Percentiles rank a stretch among this genome's conserved stretches.
phyloP scores from a whole-genome alignment of 37 sponge, comb jelly and placozoan species.

The Beroe forskalii region DNA sequence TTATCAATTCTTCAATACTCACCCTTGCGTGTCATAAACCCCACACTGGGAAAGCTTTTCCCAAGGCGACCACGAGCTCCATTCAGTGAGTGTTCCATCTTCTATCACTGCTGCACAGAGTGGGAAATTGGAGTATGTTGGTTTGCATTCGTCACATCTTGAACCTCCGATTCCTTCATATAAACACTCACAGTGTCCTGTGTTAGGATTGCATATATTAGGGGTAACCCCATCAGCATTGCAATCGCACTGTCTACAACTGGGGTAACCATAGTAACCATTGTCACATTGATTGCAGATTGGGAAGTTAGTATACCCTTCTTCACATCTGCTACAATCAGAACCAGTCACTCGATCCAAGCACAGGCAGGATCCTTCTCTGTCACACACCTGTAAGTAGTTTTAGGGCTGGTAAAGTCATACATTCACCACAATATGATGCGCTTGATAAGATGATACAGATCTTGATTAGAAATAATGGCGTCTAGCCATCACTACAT shows the following conservation, averaged over 20 bases:
- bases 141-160: not conserved
- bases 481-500: no score
- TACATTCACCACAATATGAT: no score
- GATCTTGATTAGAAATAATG: no score
- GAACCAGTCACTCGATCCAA: not conserved
- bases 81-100: not conserved
- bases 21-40: no score
- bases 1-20: no score
- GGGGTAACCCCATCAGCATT: not conserved
- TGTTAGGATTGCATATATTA: not conserved
- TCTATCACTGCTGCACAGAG: not conserved
- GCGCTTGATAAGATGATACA: no score
- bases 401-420: no score
- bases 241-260: not conserved
- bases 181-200: not conserved
- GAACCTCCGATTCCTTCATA: not conserved
- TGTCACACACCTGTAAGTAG: no score
- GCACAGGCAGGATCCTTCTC: not conserved
- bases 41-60: not conserved
- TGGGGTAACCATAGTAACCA: not conserved
- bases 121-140: not conserved
- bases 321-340: not conserved
- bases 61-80: not conserved
- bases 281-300: not conserved
- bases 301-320: not conserved